Percentiles rank a stretch among this genome's conserved stretches.
These are phyloP conservation scores for Ibycter americanus DNA, from an alignment of 2,797 vertebrate species.

Conservation along the genomic window DNA sequence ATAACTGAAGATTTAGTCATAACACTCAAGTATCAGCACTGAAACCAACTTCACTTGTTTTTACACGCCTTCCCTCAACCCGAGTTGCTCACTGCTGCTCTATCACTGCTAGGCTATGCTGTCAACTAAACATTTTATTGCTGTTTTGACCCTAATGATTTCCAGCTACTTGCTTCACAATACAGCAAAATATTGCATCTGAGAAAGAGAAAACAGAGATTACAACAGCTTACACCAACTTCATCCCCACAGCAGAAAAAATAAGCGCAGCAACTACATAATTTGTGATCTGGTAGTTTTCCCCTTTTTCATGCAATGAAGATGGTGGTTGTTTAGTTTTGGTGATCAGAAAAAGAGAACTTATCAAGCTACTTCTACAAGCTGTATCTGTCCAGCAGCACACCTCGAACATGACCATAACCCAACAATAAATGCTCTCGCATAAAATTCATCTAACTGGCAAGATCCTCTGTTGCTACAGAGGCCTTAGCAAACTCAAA, in stretches of 20 bases:
- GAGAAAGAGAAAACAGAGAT: neutral
- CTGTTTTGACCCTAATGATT: neutral
- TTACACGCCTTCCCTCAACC: neutral
- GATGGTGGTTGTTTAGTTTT: neutral
- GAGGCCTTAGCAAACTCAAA: neutral
- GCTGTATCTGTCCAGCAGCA: neutral
- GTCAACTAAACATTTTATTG: neutral
- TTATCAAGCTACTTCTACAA: neutral
- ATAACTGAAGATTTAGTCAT: neutral
- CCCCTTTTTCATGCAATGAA: neutral
- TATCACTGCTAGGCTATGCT: neutral
- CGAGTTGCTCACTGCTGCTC: neutral
- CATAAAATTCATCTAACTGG: neutral
- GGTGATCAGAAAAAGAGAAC: neutral
- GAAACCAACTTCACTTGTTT: neutral
- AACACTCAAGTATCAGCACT: neutral
- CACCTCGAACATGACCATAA: neutral
- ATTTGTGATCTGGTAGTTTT: neutral
- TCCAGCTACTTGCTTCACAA: neutral
- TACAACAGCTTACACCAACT: neutral
- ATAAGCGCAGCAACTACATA: neutral
- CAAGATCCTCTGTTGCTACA: neutral
- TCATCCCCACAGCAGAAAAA: neutral
- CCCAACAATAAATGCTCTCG: accelerated
- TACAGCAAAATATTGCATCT: neutral